These are phyloP conservation scores for Ceriagrion tenellum DNA, from an alignment of 2,888 invertebrate genomes.

Conservation along the genomic window DNA sequence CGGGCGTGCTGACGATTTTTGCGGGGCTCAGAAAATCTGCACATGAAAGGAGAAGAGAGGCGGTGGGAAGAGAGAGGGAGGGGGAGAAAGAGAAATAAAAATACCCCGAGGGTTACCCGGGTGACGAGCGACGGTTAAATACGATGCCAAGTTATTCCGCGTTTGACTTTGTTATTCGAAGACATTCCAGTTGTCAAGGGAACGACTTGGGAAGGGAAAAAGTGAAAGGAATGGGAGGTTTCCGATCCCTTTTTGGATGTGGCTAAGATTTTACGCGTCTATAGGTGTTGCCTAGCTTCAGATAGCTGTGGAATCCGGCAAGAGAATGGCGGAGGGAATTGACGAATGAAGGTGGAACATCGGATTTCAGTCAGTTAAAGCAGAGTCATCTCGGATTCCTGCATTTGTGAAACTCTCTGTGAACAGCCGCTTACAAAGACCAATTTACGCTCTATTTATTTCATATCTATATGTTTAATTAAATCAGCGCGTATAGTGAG, in stretches of 20 bases:
- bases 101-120: not conserved
- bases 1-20: not conserved
- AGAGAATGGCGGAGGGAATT: not conserved
- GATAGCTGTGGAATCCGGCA: not conserved
- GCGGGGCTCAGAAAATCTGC: not conserved
- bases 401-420: no score
- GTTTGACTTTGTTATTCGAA: constrained; percentile 20
- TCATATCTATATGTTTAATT: no score
- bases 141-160: constrained; percentile 28
- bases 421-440: no score
- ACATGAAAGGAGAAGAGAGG: not conserved
- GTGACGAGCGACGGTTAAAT: not conserved
- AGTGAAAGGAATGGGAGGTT: not conserved
- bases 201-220: not conserved
- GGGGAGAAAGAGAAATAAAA: not conserved
- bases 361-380: no score
- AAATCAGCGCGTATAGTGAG: no score
- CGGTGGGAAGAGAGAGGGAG: not conserved
- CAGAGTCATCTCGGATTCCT: no score
- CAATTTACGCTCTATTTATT: no score
- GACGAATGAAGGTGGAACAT: not conserved
- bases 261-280: not conserved
- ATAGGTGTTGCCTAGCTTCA: not conserved
- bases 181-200: not conserved
- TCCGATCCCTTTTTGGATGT: not conserved